phyloP scores from a whole-genome alignment of 2,113 vertebrate species.

The Hucho hucho region DNA sequence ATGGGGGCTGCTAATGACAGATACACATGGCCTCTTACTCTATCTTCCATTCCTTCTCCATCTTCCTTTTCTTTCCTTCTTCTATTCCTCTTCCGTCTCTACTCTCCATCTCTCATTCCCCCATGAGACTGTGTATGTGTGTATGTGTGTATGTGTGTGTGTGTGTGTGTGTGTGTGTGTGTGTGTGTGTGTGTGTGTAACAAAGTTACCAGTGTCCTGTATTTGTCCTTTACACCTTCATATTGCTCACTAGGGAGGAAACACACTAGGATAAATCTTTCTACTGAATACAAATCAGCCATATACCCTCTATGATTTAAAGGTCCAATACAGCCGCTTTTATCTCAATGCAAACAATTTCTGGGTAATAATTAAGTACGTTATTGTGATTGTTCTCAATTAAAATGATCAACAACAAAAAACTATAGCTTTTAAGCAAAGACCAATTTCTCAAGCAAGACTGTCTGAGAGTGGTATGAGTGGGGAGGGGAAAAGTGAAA shows the following conservation, averaged over 20 bases:
- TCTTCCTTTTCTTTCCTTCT: background rate
- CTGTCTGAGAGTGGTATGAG: too few relatives aligned
- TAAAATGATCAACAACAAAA: too few relatives aligned
- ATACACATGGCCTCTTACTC: slow-evolving; percentile 36
- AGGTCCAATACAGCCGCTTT: too few relatives aligned
- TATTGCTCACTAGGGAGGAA: background rate
- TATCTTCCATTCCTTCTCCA: background rate
- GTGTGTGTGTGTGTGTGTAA: too few relatives aligned
- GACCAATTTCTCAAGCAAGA: too few relatives aligned
- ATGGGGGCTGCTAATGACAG: slow-evolving; percentile 62
- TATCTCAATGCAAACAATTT: too few relatives aligned
- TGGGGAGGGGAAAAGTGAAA: too few relatives aligned
- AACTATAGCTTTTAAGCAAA: too few relatives aligned
- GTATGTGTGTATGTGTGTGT: background rate
- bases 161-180: background rate
- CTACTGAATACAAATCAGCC: too few relatives aligned
- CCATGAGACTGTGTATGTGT: background rate
- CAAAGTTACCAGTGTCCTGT: background rate
- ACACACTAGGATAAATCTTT: background rate
- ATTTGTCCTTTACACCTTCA: background rate
- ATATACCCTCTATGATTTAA: too few relatives aligned
- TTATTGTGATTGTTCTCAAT: too few relatives aligned
- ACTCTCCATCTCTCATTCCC: background rate
- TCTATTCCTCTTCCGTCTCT: slow-evolving; percentile 34
- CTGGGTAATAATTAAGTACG: too few relatives aligned